These are phyloP conservation scores for Agrenia bidenticulata DNA, from an alignment of 2,888 invertebrate species.

Conservation along the genomic window DNA sequence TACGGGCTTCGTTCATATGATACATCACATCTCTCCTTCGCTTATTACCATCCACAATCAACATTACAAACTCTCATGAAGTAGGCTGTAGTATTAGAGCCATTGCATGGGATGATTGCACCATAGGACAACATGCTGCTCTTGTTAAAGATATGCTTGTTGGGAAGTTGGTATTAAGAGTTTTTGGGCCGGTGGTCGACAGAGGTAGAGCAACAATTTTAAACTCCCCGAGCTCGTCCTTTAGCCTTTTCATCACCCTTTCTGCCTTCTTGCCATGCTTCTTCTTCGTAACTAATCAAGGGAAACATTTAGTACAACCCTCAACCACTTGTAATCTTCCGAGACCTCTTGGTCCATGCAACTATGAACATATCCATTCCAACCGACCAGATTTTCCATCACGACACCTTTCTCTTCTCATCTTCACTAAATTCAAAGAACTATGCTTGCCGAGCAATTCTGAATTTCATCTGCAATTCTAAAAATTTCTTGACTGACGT, in stretches of 20 bases:
- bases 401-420: constrained; percentile 4
- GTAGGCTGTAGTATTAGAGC: neutral
- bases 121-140: constrained; percentile 8
- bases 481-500: too few relatives aligned
- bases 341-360: too few relatives aligned
- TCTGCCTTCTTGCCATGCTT: constrained; percentile 5
- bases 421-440: too few relatives aligned
- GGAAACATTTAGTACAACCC: neutral
- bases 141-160: neutral
- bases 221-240: constrained; percentile 9
- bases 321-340: too few relatives aligned
- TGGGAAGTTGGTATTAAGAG: neutral
- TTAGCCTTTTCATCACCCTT: constrained; percentile 5
- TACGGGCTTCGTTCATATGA: too few relatives aligned
- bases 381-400: neutral
- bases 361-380: too few relatives aligned
- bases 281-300: neutral
- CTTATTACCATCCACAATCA: neutral
- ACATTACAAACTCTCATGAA: neutral
- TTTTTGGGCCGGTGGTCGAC: constrained; percentile 1
- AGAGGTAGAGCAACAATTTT: constrained; percentile 6
- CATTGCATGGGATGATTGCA: constrained; percentile 8
- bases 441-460: too few relatives aligned
- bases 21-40: neutral
- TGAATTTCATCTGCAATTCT: too few relatives aligned